Evolutionary conservation across 1,140 invertebrate genomes (phyloP), one percentile per base, ranked within the genome.

Genomic region (Dermatophagoides farinae): DNA sequence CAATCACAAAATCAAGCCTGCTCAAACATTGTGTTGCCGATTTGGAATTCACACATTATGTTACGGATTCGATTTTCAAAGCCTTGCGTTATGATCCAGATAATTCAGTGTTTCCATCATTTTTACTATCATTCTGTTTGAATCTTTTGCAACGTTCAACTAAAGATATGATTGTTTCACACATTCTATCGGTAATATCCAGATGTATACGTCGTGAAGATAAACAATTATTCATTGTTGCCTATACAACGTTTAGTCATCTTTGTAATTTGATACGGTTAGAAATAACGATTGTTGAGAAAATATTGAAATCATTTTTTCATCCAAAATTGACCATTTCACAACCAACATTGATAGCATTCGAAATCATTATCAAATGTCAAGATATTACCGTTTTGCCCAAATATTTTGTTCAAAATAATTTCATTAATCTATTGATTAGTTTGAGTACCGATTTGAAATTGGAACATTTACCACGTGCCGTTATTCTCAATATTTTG

Each of bases 11-110:
- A 65, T 72, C 77, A 25, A 76, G 78, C n/a, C 70, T 92, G 11
- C 73, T 85, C 4, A 84, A 82, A 67, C 79, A 82, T 62, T 82
- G 83, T 64, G 74, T 87, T 68, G 73, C 76, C 23, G 76, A 75
- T 18, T 1, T 38, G 10, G 53, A 55, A 20, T 81, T 90, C 38
- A 67, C 90, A 14, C 78, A 82, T 65, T 81, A 85, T 64, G 71
- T 92, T n/a, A 81, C 80, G 43, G 78, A 79, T 49, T 78, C 79
- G 65, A 78, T 84, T 0, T 67, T 76, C 1, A 75, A 77, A 60
- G 79, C 82, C 44, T 76, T 86, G 0, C 77, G 80, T 65, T 79
- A 80, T 37, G 51, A 55, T n/a, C 10, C 1, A 2, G 22, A 57
- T 23, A 40, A 31, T 40, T 25, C n/a, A 12, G 6, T 25, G n/a